Conservation (phyloP, 53 echinoderm and acorn worm species). For the Pentamera pediparva region DNA sequence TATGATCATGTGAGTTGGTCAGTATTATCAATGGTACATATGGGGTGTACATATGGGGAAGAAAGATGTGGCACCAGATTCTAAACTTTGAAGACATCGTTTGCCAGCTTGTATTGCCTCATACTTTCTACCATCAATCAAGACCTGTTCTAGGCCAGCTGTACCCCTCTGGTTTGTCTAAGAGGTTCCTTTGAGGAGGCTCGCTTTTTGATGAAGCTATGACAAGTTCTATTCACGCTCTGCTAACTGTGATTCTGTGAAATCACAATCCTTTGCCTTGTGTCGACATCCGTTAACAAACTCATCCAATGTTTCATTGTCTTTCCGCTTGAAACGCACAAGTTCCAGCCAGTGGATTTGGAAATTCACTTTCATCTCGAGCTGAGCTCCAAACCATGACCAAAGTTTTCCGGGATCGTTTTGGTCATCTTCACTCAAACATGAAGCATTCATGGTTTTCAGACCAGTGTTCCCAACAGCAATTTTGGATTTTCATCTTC, state of each 20-base stretch:
- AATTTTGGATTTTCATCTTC: no score
- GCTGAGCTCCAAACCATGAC: slow-evolving; percentile 20
- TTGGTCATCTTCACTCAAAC: slow-evolving; percentile 21
- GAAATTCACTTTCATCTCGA: slow-evolving; percentile 43
- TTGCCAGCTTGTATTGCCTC: slow-evolving; percentile 19
- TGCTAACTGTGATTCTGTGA: slow-evolving; percentile 1
- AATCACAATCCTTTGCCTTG: slow-evolving; percentile 32
- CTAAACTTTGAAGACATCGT: slow-evolving; percentile 14
- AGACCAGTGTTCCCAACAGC: slow-evolving; percentile 23
- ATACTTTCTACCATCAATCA: slow-evolving; percentile 10
- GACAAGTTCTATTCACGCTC: slow-evolving; percentile 15
- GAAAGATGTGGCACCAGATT: neutral
- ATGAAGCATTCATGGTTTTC: slow-evolving; percentile 33
- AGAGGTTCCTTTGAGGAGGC: neutral
- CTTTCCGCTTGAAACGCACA: slow-evolving; percentile 16
- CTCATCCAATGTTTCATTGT: slow-evolving; percentile 26
- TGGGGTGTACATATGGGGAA: no score
- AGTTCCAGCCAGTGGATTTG: slow-evolving; percentile 33
- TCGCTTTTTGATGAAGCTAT: slow-evolving; percentile 11
- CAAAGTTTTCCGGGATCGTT: slow-evolving; percentile 25
- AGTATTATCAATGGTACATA: no score
- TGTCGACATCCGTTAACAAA: slow-evolving; percentile 39
- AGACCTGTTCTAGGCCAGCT: no score
- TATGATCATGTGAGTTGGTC: no score
- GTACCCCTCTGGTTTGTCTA: slow-evolving; percentile 22